These are phyloP conservation scores for Cremastinae sp. DNA, from an alignment of 2,888 invertebrate species.

Conservation along the genomic window DNA sequence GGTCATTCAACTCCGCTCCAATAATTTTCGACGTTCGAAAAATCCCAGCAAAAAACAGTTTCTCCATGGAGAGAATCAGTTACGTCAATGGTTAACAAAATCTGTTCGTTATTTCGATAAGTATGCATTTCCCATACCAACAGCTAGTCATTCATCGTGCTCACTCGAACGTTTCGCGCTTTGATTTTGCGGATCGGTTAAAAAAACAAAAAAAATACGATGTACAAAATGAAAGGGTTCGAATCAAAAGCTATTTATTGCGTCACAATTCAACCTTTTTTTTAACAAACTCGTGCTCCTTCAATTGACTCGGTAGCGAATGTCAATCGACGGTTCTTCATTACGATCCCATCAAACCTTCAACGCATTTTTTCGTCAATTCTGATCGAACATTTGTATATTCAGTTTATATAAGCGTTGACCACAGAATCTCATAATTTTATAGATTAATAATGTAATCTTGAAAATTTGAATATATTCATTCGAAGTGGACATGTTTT, in stretches of 20 bases:
- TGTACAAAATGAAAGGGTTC: conserved; percentile 38
- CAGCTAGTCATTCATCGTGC: conserved; percentile 43
- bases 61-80: conserved; percentile 13
- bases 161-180: conserved; percentile 45
- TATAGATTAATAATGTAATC: too few species aligned
- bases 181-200: conserved; percentile 19
- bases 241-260: conserved; percentile 13
- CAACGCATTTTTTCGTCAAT: too few species aligned
- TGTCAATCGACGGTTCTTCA: too few species aligned
- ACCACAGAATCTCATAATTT: too few species aligned
- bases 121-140: neutral
- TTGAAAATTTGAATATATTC: too few species aligned
- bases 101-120: neutral
- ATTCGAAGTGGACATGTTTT: neutral
- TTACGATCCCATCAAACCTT: too few species aligned
- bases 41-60: neutral
- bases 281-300: too few species aligned
- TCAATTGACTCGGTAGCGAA: too few species aligned
- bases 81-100: neutral
- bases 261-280: neutral
- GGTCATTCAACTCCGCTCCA: conserved; percentile 22
- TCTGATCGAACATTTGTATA: too few species aligned
- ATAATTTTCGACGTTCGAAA: conserved; percentile 14
- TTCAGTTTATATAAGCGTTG: too few species aligned
- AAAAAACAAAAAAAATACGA: conserved; percentile 25